These are phyloP conservation scores for Muraenolepis orangiensis DNA, from an alignment of 2,797 vertebrate genomes.

Conservation along the genomic window DNA sequence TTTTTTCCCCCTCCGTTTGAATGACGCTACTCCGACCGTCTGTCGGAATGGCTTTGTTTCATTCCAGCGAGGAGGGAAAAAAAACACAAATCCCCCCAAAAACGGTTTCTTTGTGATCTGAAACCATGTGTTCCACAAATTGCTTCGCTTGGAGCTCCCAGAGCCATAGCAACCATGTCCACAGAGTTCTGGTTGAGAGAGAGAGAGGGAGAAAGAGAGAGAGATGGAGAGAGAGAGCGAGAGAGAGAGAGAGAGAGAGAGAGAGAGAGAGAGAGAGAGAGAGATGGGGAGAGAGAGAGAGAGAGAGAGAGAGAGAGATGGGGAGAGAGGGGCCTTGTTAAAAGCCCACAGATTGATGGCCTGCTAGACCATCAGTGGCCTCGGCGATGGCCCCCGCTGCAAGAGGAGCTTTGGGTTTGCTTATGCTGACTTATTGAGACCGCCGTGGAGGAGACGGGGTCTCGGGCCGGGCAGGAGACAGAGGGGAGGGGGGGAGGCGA, in stretches of 20 bases:
- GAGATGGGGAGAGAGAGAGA: constrained; percentile 53
- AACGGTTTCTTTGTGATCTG: constrained; percentile 49
- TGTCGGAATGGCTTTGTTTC: constrained; percentile 48
- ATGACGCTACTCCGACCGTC: constrained; percentile 20
- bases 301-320: constrained; percentile 48
- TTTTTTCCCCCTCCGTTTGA: constrained; percentile 37
- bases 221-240: constrained; percentile 53
- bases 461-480: too few relatives aligned
- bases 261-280: constrained; percentile 48
- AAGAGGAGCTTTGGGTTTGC: constrained; percentile 19
- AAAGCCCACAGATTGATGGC: constrained; percentile 71
- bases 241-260: constrained; percentile 47
- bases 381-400: constrained; percentile 29
- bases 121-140: constrained; percentile 68
- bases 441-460: not conserved
- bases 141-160: constrained; percentile 59
- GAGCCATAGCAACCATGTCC: constrained; percentile 74
- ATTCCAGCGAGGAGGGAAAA: constrained; percentile 45
- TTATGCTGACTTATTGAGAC: not conserved
- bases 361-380: constrained; percentile 45
- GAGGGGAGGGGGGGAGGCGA: constrained; percentile 7
- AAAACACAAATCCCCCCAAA: too few relatives aligned
- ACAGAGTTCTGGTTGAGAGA: constrained; percentile 65
- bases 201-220: constrained; percentile 53
- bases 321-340: constrained; percentile 71